Base-by-base conservation (phyloP, 2,797 vertebrate species). In the Lophotriccus pileatus region DNA sequence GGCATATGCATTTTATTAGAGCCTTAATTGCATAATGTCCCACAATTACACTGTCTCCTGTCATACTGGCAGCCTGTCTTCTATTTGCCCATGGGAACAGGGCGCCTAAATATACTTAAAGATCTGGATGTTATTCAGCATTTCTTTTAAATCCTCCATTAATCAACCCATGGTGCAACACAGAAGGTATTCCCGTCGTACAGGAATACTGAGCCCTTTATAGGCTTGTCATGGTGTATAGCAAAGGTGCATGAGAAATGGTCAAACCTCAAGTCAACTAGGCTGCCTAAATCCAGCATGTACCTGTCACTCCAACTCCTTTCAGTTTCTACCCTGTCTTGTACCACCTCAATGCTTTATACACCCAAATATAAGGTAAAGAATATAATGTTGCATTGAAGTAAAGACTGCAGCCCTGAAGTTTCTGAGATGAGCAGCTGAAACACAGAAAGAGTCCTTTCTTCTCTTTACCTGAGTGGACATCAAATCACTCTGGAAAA, bases 1-100 rank as follows among this genome's bases (percentile, higher is more conserved):
- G 66, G 50, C 50, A 20, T 58, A 78, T 95, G 93, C 68, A 74
- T 94, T 93, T 93, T 75, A 62, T 89, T 85, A 91, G 72, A 93
- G 68, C 36, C 64, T 87, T 80, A 89, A 72, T 82, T 93, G 60
- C 77, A 84, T 79, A 73, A 90, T 84, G 41, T 74, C 59, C 34
- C 67, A 55, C 30, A 41, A 15, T 79, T 84, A 20, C 39, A 30
- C 69, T 7, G 19, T 49, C 86, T 94, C 55, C 83, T 94, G 74
- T 76, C 55, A 60, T 49, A 49, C 47, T 76, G 34, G 47, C 55
- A 84, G 43, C 39, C 37, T 56, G 37, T 81, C n/a, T 95, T 88
- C 69, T 87, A 3, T 79, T 86, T 93, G 44, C 46, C 67, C 28
- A 12, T 76, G 59, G 90, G 32, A 95, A 79, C 44, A 59, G 25